phyloP scores from a whole-genome alignment of 2,113 vertebrate genomes.

The Festucalex cinctus region DNA sequence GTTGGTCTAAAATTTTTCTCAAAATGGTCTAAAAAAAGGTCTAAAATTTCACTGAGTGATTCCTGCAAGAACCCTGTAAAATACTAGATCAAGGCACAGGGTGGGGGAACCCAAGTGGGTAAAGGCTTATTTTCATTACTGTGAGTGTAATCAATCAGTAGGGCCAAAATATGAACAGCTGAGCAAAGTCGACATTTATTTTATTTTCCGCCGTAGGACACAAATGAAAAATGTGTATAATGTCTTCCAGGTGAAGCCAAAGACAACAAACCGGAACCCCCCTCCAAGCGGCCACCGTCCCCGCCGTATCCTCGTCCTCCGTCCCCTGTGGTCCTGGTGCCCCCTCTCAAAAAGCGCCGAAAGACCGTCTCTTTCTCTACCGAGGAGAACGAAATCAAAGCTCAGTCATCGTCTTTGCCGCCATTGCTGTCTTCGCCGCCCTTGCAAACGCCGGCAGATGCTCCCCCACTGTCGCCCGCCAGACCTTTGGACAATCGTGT shows the following conservation, averaged over 20 bases:
- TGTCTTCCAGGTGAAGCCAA: conserved; percentile 42
- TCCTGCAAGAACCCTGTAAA: no score
- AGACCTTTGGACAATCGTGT: conserved; percentile 42
- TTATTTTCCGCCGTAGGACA: neutral
- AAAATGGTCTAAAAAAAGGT: no score
- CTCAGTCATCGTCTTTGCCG: conserved; percentile 16
- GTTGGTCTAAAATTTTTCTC: no score
- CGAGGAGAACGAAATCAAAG: conserved; percentile 69
- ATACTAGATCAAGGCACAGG: no score
- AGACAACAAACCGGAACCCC: conserved; percentile 26
- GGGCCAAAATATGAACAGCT: neutral
- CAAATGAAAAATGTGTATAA: neutral
- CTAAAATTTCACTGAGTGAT: no score
- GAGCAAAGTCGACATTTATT: neutral
- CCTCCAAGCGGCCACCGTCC: conserved; percentile 50
- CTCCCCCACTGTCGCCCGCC: conserved; percentile 38
- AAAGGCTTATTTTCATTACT: no score
- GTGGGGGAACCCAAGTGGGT: no score
- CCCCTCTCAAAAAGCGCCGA: conserved; percentile 86
- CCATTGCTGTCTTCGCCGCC: conserved; percentile 39
- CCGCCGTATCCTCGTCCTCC: conserved; percentile 63
- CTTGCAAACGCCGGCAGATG: conserved; percentile 39
- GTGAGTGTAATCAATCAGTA: neutral
- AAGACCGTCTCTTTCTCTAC: conserved; percentile 86
- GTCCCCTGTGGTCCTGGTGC: conserved; percentile 78